phyloP scores from a whole-genome alignment of 2,113 vertebrate genomes.

The Dascyllus trimaculatus region DNA sequence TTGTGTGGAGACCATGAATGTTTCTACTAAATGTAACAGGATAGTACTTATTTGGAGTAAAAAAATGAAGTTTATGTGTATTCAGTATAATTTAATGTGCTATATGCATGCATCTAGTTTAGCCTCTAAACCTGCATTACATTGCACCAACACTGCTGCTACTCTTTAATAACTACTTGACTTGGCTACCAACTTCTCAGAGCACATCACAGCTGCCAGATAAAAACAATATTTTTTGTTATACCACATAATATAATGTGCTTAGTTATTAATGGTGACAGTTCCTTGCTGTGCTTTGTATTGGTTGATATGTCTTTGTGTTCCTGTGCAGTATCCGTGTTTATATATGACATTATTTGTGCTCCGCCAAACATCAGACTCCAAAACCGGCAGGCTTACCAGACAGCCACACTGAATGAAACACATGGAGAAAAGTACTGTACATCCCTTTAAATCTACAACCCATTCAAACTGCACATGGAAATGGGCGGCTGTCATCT shows the following conservation, averaged over 20 bases:
- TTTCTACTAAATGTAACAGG: too few species aligned
- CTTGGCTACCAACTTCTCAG: not conserved
- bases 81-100: too few species aligned
- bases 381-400: not conserved
- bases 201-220: not conserved
- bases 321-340: slow-evolving; percentile 23
- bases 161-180: too few species aligned
- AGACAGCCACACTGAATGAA: slow-evolving; percentile 32
- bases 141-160: too few species aligned
- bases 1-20: too few species aligned
- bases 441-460: slow-evolving; percentile 13
- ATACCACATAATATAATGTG: not conserved
- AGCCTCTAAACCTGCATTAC: too few species aligned
- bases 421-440: not conserved
- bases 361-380: slow-evolving; percentile 5
- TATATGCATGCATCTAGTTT: too few species aligned
- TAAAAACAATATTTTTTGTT: slow-evolving; percentile 7
- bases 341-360: not conserved
- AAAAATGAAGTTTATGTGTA: too few species aligned
- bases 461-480: not conserved
- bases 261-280: slow-evolving; percentile 1
- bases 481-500: not conserved
- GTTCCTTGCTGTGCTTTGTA: slow-evolving; percentile 33
- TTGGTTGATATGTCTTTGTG: not conserved
- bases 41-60: too few species aligned